A percentile compares a stretch with the other conserved stretches of the same genome.
These are phyloP conservation scores for Tachina grossa DNA, from an alignment of 2,888 invertebrate genomes.

Conservation along the genomic window DNA sequence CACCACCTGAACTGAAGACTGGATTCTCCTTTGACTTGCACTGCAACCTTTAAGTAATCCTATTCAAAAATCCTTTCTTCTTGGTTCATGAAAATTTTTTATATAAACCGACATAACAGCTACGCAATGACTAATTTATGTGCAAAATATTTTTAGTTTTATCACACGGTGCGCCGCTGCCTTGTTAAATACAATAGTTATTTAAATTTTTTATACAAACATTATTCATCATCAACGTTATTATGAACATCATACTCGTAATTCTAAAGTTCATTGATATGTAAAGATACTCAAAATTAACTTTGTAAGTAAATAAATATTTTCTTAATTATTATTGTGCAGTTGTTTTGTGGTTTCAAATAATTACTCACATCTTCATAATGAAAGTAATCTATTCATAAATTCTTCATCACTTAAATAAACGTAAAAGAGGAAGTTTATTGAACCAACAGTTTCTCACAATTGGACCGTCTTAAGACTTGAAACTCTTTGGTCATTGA, in stretches of 20 bases:
- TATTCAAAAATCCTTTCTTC: too few species aligned
- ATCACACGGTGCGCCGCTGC: not conserved
- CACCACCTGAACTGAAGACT: too few species aligned
- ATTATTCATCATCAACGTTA: not conserved
- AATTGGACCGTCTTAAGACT: too few species aligned
- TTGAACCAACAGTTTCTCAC: too few species aligned
- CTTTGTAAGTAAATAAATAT: constrained; percentile 42
- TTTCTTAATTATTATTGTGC: constrained; percentile 52
- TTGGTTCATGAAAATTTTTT: too few species aligned
- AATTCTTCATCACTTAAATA: not conserved
- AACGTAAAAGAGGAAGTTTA: not conserved
- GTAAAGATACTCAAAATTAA: not conserved
- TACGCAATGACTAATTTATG: too few species aligned
- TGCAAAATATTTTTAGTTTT: not conserved
- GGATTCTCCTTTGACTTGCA: too few species aligned
- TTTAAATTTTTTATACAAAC: constrained; percentile 13
- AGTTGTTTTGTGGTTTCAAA: constrained; percentile 53
- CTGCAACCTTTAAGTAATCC: too few species aligned
- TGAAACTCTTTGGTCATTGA: too few species aligned
- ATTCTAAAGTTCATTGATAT: constrained; percentile 49
- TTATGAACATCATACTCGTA: not conserved
- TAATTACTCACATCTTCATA: constrained; percentile 23
- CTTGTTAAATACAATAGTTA: constrained; percentile 1
- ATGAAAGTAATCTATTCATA: constrained; percentile 3
- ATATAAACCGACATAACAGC: too few species aligned